phyloP scores from a whole-genome alignment of 2,888 invertebrate genomes.

The Diaphora mendica region DNA sequence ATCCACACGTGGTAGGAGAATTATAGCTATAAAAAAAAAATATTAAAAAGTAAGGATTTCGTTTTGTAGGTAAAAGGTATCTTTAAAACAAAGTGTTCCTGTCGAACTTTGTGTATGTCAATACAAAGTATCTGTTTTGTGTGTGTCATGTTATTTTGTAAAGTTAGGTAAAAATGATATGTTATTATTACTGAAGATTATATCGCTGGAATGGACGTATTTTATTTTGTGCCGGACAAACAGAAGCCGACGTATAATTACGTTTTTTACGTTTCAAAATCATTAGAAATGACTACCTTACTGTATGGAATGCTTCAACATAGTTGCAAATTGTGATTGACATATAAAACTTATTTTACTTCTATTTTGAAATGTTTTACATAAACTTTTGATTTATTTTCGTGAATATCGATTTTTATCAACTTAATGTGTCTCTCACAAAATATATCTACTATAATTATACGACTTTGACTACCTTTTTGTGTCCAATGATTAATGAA shows the following conservation, averaged over 20 bases:
- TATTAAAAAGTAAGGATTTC: not conserved
- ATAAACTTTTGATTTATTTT: not conserved
- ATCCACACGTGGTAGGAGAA: not conserved
- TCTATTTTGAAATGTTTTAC: not conserved
- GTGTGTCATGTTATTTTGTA: not conserved
- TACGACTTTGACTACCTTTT: not conserved
- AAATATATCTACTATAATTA: no score
- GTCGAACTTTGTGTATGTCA: not conserved
- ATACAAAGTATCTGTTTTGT: not conserved
- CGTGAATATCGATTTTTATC: not conserved
- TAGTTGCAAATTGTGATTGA: not conserved
- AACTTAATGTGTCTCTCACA: not conserved
- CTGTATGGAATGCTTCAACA: not conserved
- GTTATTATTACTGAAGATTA: not conserved
- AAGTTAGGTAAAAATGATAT: not conserved
- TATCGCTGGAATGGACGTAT: not conserved
- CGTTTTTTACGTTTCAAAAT: not conserved
- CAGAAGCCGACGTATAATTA: constrained; percentile 1
- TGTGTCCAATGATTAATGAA: not conserved
- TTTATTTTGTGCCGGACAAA: not conserved
- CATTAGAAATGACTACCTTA: not conserved
- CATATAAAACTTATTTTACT: not conserved
- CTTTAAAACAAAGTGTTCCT: not conserved
- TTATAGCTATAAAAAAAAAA: not conserved
- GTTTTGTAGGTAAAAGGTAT: not conserved